Base-by-base conservation (phyloP, 2,888 invertebrate genomes). In the Drosophila neoperkinsi region DNA sequence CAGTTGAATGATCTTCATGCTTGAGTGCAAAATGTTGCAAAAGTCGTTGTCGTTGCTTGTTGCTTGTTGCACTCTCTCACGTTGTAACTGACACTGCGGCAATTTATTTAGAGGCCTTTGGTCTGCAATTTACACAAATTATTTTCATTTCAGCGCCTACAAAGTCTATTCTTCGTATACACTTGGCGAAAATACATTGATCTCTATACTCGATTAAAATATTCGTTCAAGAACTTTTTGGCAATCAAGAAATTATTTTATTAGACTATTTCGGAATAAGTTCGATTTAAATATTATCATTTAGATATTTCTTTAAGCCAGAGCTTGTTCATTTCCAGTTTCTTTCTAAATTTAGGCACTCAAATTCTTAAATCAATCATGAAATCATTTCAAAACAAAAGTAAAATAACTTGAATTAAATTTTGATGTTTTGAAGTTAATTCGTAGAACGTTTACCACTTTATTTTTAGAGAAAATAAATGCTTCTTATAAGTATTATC, bases 1-100 rank as follows among this genome's bases (percentile, higher is more conserved):
- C 69, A 84, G 86, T 88, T 88, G 86, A 87, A 88, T 55, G 88
- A 73, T 82, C 86, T 88, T 87, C 86, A 86, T 55, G 88, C 61
- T 77, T 71, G 81, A 72, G 71, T 78, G 81, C 72, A 55, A 59
- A 66, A 71, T 38, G 64, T 57, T 57, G 38, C 30, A 56, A 30
- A 58, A 64, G 43, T 21, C 49, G 53, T 21, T 33, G 38, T 31
- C 64, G 51, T 2, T 53, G n/a, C 36, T 34, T 61, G 52, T 3
- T 50, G 43, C 21, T 49, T 36, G 58, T 28, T 51, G 30, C 41
- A 46, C 50, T 55, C 33, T 79, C 79, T 70, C 79, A 79, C 79
- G 73, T 60, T 86, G 84, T 78, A 85, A 74, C 82, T 68, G 84
- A 82, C 60, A 82, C 80, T 70, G 68, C 30, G 59, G 77, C 81